Base-by-base conservation (phyloP, 1,140 invertebrate species). In the Drosophila sulfurigaster region DNA sequence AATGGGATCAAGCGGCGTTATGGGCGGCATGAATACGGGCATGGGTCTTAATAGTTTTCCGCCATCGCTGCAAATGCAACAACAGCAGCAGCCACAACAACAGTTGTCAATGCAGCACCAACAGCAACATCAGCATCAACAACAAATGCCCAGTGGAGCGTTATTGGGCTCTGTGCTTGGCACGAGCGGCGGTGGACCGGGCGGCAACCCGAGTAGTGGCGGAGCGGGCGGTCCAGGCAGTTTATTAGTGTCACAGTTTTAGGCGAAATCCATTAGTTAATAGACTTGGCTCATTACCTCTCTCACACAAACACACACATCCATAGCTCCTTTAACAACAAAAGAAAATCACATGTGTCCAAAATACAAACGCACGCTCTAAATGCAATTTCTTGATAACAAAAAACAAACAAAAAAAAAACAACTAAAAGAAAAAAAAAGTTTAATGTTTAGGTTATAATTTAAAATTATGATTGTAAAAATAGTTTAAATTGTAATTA, bases 231-330 rank as follows among this genome's bases (percentile, higher is more conserved):
- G 78, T 66, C 68, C 85, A 51, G 60, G 79, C 57, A 85, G 85
- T 75, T 70, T 91, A 74, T 45, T 88, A 32, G 88, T 88, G 83
- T 88, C 83, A 74, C 83, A 88, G 80, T 88, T 88, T 54, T 88
- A 88, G 81, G 71, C 69, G 73, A 82, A 75, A 83, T 83, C 60
- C 81, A 81, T 83, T 83, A 80, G 83, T 72, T 67, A 87, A 89
- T 88, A 88, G 80, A 81, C 78, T 88, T 77, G 80, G 80, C 74
- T 83, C 74, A 83, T 87, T 82, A 88, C 85, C 83, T 87, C 83
- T 89, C 77, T 72, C 74, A 70, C 49, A 56, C 56, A 56, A 46
- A 46, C 25, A 49, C 28, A 6, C 28, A 60, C 13, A 48, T 71
- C 20, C n/a, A 65, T 58, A 57, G 35, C 69, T 35, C 52, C 20